Evolutionary conservation across 2,888 invertebrate species (phyloP).

Genomic region (Pachydiplax longipennis): DNA sequence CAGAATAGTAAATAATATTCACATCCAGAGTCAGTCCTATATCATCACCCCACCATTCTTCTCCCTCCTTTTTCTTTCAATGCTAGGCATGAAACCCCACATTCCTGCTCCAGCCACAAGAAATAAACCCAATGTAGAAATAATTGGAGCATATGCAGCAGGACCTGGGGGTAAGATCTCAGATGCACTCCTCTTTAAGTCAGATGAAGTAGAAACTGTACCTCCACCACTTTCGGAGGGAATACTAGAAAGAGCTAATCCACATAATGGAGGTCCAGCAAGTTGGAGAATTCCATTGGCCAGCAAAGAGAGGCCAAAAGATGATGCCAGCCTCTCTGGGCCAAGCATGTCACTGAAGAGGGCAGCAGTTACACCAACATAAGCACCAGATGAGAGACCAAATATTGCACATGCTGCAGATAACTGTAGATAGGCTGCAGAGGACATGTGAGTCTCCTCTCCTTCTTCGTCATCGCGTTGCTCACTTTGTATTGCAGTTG

Average conservation of each 20-base stretch:
- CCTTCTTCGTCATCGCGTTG: slow-evolving; percentile 5
- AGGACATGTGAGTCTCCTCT: slow-evolving; percentile 46
- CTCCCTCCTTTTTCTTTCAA: slow-evolving; percentile 60
- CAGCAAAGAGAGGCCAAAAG: slow-evolving; percentile 85
- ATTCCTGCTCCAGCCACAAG: slow-evolving; percentile 75
- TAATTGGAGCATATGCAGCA: slow-evolving; percentile 73
- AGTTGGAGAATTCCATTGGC: slow-evolving; percentile 84
- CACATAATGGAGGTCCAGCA: slow-evolving; percentile 84
- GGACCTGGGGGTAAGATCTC: background rate
- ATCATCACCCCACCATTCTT: slow-evolving; percentile 34
- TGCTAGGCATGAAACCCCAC: slow-evolving; percentile 79
- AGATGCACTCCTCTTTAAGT: background rate
- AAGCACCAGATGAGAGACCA: slow-evolving; percentile 83
- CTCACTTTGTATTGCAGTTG: background rate
- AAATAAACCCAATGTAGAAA: slow-evolving; percentile 76
- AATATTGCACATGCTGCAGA: slow-evolving; percentile 77
- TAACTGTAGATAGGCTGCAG: slow-evolving; percentile 65
- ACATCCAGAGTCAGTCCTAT: background rate
- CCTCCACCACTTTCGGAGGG: slow-evolving; percentile 52
- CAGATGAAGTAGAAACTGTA: background rate
- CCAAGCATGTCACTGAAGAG: slow-evolving; percentile 90
- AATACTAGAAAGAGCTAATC: slow-evolving; percentile 71
- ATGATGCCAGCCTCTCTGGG: slow-evolving; percentile 82
- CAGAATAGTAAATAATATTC: background rate
- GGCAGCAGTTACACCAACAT: slow-evolving; percentile 85